phyloP scores from a whole-genome alignment of 2,113 vertebrate genomes.

The Mormoops blainvillei region DNA sequence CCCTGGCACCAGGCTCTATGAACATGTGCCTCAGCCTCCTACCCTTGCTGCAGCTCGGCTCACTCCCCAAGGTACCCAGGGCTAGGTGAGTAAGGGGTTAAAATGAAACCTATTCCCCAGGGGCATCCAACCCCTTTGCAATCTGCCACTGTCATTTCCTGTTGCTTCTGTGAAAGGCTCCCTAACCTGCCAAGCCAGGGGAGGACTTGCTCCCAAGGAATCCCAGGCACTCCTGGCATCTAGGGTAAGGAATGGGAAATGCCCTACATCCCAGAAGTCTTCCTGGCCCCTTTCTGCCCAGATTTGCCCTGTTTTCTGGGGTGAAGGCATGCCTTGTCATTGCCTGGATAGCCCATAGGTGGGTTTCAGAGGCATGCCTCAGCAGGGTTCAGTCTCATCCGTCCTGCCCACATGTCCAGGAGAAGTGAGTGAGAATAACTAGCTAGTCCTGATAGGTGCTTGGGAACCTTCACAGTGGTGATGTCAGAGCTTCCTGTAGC shows the following conservation, averaged over 20 bases:
- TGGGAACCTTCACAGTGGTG: not conserved
- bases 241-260: slow-evolving; percentile 5
- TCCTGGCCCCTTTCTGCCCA: not conserved
- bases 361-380: not conserved
- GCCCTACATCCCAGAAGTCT: not conserved
- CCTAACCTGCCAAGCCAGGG: slow-evolving; percentile 64
- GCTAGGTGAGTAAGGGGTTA: slow-evolving; percentile 32
- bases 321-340: not conserved
- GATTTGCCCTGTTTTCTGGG: not conserved
- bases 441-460: slow-evolving; percentile 54
- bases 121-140: not conserved
- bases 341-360: not conserved
- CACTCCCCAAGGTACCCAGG: not conserved
- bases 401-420: not conserved
- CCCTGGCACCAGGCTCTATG: not conserved
- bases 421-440: slow-evolving; percentile 40
- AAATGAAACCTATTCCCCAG: not conserved
- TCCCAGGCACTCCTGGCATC: slow-evolving; percentile 57
- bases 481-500: slow-evolving; percentile 63
- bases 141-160: slow-evolving; percentile 69
- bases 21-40: not conserved
- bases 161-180: slow-evolving; percentile 62
- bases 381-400: not conserved
- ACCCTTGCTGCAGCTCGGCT: not conserved
- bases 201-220: slow-evolving; percentile 62